phyloP scores from a whole-genome alignment of 1,140 invertebrate species.

The Heliconius congener region DNA sequence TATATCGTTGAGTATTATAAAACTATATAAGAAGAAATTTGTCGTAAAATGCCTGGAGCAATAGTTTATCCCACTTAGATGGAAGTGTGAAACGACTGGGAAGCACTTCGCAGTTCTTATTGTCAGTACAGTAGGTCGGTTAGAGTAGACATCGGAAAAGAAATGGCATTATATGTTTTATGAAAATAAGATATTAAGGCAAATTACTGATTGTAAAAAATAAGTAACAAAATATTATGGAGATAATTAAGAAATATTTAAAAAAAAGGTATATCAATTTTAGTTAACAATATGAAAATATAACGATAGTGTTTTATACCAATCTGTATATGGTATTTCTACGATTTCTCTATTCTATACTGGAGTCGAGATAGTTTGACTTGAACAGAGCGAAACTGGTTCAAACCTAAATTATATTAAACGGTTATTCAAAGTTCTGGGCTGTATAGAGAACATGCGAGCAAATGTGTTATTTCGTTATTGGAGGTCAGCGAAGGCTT shows the following conservation, averaged over 20 bases:
- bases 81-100: conserved; percentile 34
- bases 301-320: not conserved
- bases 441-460: not conserved
- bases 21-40: conserved; percentile 24
- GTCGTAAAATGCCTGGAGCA: conserved; percentile 32
- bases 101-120: conserved; percentile 34
- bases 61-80: conserved; percentile 36
- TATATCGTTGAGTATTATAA: conserved; percentile 15
- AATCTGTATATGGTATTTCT: not conserved
- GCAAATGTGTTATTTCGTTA: conserved; percentile 16
- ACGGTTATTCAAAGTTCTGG: conserved; percentile 27
- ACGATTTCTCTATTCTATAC: not conserved
- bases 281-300: not conserved
- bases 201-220: no score
- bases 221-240: no score
- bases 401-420: conserved; percentile 34
- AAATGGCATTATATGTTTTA: not conserved
- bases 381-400: conserved; percentile 24
- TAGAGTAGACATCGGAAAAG: not conserved
- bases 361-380: conserved; percentile 27
- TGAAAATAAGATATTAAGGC: no score
- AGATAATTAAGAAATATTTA: no score
- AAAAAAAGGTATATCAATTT: no score
- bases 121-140: conserved; percentile 28
- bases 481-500: not conserved